Evolutionary conservation across 2,113 vertebrate genomes (phyloP), one percentile per base, ranked within the genome.

Genomic region (Glareola pratincola): DNA sequence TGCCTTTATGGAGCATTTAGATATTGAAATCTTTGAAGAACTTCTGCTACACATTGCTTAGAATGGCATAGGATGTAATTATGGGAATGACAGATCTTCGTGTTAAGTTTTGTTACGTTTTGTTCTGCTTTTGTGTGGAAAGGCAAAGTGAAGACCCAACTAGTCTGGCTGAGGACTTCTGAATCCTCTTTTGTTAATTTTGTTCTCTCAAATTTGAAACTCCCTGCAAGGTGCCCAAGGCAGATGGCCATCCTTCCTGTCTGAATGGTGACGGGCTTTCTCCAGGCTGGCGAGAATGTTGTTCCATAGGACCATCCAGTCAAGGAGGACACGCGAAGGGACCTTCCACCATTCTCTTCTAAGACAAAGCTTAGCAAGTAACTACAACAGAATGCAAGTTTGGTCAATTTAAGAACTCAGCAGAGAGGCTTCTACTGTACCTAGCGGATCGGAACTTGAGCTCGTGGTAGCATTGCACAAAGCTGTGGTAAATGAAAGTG

Each of bases 401-500:
- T 77, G 83, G 68, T 95, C 74, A 99, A 96, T 98, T 98, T 95
- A 99, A 97, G 95, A 99, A 98, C 96, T 99, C 99, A 20, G 98
- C 85, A 4, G 99, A 99, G 78, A 99, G 98, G 97, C 98, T 99
- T 95, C 99, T 98, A 74, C 99, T 97, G 86, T 98, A 99, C 95
- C 99, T 98, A 96, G 99, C 99, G 4, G 99, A 99, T 96, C 99
- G 98, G 91, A 99, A 98, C 98, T 99, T 99, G 94, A 99, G 99
- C 98, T 99, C 99, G 53, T 99, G 99, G 94, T 99, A 99, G 98
- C 99, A 99, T 94, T 99, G 99, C 94, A 99, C 99, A 92, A 99
- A 99, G 98, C 99, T 99, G 98, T 99, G 99, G 97, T 99, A 99
- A 98, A 99, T 99, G 97, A 99, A 99, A 56, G 99, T 99, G 98